phyloP scores from a whole-genome alignment of 1,140 invertebrate species.

The Sinonovacula constricta region DNA sequence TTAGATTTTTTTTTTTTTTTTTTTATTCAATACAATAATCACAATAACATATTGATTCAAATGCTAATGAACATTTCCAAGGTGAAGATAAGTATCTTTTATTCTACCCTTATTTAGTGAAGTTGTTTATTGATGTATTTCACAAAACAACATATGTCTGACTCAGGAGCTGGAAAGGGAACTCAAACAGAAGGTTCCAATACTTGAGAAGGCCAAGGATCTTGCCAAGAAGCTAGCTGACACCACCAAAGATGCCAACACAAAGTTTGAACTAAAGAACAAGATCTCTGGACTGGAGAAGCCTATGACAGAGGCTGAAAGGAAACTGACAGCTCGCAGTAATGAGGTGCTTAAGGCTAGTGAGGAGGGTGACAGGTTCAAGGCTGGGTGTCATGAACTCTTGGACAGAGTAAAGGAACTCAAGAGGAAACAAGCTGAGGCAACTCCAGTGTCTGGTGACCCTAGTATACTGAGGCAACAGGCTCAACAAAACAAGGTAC shows the following conservation, averaged over 20 bases:
- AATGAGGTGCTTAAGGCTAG: conserved; percentile 93
- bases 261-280: conserved; percentile 92
- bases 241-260: conserved; percentile 93
- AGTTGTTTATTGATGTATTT: no score
- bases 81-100: no score
- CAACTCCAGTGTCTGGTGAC: conserved; percentile 90
- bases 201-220: conserved; percentile 92
- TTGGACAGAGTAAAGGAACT: conserved; percentile 92
- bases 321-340: conserved; percentile 81
- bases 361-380: conserved; percentile 87
- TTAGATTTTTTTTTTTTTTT: no score
- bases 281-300: conserved; percentile 85
- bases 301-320: conserved; percentile 72
- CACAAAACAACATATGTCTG: no score
- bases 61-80: no score
- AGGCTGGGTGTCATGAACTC: conserved; percentile 90
- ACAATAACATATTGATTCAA: no score
- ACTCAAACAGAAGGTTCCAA: conserved; percentile 86
- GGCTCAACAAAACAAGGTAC: conserved; percentile 88
- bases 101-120: no score
- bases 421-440: conserved; percentile 84
- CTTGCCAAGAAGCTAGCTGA: conserved; percentile 91
- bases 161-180: conserved; percentile 91
- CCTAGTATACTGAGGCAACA: conserved; percentile 90
- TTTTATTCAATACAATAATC: no score